These are phyloP conservation scores for Drosophila nigrodunni DNA, from an alignment of 1,140 invertebrate genomes.

Conservation along the genomic window DNA sequence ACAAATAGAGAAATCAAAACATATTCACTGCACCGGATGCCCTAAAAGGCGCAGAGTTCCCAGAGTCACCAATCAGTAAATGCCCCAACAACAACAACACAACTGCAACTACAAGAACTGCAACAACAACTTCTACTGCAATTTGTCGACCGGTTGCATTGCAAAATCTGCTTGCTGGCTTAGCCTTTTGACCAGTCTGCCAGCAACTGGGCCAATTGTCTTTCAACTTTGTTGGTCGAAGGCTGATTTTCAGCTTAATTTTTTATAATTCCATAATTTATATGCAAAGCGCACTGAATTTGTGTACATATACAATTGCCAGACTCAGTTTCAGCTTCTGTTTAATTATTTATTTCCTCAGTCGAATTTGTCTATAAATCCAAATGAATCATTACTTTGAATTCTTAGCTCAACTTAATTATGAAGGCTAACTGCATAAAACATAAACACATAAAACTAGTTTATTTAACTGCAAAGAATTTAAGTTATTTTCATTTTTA, in stretches of 20 bases:
- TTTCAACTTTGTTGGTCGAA: slow-evolving; percentile 27
- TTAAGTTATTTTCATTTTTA: too few species aligned
- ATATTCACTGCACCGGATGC: slow-evolving; percentile 49
- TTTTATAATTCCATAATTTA: slow-evolving; percentile 57
- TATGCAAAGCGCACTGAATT: slow-evolving; percentile 41
- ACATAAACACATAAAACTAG: too few species aligned
- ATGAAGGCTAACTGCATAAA: too few species aligned
- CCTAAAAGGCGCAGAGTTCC: slow-evolving; percentile 33
- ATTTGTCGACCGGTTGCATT: slow-evolving; percentile 59
- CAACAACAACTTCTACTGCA: slow-evolving; percentile 19
- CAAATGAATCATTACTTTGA: background rate
- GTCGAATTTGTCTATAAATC: background rate
- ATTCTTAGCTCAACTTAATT: too few species aligned
- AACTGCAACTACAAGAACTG: slow-evolving; percentile 37
- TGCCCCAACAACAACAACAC: slow-evolving; percentile 43
- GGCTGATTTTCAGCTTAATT: slow-evolving; percentile 52
- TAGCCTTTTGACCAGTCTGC: slow-evolving; percentile 21
- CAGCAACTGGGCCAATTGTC: slow-evolving; percentile 61
- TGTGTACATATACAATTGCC: background rate
- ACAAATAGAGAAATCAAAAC: slow-evolving; percentile 10
- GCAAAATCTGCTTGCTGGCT: slow-evolving; percentile 35
- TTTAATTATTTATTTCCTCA: too few species aligned
- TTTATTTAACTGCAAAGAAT: too few species aligned
- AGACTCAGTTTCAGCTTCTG: background rate
- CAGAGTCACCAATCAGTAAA: slow-evolving; percentile 1